Evolutionary conservation across 1,140 invertebrate genomes (phyloP).

Genomic region (Trichoplusia ni): DNA sequence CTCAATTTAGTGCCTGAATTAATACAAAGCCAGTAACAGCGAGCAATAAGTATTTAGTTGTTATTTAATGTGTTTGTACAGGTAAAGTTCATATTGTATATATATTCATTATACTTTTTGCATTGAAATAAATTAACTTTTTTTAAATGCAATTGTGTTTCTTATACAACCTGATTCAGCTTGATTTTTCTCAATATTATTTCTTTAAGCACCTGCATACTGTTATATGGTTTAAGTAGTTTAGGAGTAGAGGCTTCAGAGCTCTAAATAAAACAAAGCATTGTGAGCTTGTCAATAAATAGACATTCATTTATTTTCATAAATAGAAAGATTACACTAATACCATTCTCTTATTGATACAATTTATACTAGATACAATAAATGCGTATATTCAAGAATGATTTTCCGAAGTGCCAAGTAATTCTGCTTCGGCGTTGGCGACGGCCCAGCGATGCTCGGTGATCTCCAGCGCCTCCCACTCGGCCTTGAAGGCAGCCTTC

Average conservation of each 20-base stretch:
- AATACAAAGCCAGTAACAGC: not conserved
- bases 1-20: slow-evolving; percentile 2
- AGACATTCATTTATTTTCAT: slow-evolving; percentile 28
- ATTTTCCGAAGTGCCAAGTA: slow-evolving; percentile 51
- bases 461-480: slow-evolving; percentile 99
- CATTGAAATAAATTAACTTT: slow-evolving; percentile 49
- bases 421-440: slow-evolving; percentile 86
- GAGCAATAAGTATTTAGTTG: slow-evolving; percentile 22
- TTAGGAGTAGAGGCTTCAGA: no score
- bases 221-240: no score
- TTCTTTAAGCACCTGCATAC: no score
- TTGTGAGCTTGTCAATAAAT: slow-evolving; percentile 30
- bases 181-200: no score
- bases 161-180: no score
- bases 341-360: slow-evolving; percentile 14
- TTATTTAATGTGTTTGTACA: slow-evolving; percentile 37
- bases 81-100: slow-evolving; percentile 45
- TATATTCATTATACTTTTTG: slow-evolving; percentile 53
- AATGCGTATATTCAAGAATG: slow-evolving; percentile 14
- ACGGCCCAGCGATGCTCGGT: slow-evolving; percentile 96
- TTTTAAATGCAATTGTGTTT: slow-evolving; percentile 43
- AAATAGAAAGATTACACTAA: slow-evolving; percentile 24
- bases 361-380: slow-evolving; percentile 20
- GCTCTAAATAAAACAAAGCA: slow-evolving; percentile 12
- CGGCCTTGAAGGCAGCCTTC: slow-evolving; percentile 99